Evolutionary conservation across 1,140 invertebrate species (phyloP).

Genomic region (Trinorchestia longiramus): DNA sequence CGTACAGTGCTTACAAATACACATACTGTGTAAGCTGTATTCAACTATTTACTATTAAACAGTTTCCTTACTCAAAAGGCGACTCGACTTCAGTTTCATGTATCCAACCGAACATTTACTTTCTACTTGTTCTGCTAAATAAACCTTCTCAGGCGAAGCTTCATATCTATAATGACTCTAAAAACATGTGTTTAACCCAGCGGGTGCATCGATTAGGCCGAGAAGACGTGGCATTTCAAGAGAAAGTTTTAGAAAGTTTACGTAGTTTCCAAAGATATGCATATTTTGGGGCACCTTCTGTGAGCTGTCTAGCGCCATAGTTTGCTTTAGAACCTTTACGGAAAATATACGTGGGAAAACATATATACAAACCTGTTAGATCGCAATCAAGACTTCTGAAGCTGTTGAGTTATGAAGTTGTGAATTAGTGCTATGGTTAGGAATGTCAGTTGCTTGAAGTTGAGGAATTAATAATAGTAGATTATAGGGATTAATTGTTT

Average conservation of each 20-base stretch:
- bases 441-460: background rate
- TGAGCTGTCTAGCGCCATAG: background rate
- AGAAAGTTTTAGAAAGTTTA: conserved; percentile 5
- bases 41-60: background rate
- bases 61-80: background rate
- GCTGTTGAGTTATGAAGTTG: background rate
- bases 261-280: background rate
- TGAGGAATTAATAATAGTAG: no score
- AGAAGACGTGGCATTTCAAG: background rate
- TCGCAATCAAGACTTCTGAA: background rate
- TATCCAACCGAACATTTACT: background rate
- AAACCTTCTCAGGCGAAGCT: background rate
- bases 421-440: background rate
- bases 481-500: no score
- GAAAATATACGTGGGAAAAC: background rate
- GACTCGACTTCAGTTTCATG: background rate
- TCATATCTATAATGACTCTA: no score
- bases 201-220: background rate
- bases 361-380: background rate
- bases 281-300: background rate
- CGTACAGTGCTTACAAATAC: background rate
- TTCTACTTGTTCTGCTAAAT: background rate
- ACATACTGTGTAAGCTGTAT: background rate
- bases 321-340: background rate
- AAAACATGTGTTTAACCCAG: background rate